Evolutionary conservation across 2,888 invertebrate species (phyloP).

Genomic region (Microchrysa polita): DNA sequence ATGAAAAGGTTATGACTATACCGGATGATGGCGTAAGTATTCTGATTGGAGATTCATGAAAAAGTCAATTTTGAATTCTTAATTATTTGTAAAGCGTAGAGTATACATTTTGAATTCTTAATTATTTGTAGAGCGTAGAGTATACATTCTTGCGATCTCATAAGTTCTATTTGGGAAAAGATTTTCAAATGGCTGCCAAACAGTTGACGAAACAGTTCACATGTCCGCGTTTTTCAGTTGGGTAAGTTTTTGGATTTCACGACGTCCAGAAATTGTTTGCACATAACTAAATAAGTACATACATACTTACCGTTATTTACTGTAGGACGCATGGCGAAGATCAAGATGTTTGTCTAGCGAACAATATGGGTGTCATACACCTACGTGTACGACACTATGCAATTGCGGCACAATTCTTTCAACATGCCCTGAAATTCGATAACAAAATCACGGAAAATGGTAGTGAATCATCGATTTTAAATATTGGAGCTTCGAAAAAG

Average conservation of each 20-base stretch:
- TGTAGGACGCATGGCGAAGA: constrained; percentile 57
- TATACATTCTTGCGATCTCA: constrained; percentile 62
- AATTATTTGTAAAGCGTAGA: constrained; percentile 55
- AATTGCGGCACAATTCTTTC: constrained; percentile 63
- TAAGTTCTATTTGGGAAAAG: constrained; percentile 64
- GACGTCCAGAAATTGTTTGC: too few species aligned
- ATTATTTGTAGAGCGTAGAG: constrained; percentile 55
- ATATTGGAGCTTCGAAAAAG: constrained; percentile 59
- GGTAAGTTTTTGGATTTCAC: constrained; percentile 55
- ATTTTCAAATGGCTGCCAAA: constrained; percentile 65
- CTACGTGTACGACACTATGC: constrained; percentile 64
- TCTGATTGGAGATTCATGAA: not conserved
- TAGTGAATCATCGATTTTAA: constrained; percentile 57
- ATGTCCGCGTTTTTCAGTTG: constrained; percentile 52
- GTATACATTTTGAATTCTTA: constrained; percentile 55
- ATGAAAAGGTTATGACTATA: constrained; percentile 58
- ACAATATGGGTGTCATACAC: constrained; percentile 65
- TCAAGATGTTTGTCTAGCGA: constrained; percentile 62
- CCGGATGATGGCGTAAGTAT: constrained; percentile 59
- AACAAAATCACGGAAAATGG: constrained; percentile 57
- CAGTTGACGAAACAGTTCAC: constrained; percentile 58
- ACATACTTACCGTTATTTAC: not conserved
- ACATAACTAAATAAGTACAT: too few species aligned
- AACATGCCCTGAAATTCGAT: constrained; percentile 63
- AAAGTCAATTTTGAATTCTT: constrained; percentile 3